Base-by-base conservation (phyloP, 2,888 invertebrate species). In the Chrysolina haemoptera region DNA sequence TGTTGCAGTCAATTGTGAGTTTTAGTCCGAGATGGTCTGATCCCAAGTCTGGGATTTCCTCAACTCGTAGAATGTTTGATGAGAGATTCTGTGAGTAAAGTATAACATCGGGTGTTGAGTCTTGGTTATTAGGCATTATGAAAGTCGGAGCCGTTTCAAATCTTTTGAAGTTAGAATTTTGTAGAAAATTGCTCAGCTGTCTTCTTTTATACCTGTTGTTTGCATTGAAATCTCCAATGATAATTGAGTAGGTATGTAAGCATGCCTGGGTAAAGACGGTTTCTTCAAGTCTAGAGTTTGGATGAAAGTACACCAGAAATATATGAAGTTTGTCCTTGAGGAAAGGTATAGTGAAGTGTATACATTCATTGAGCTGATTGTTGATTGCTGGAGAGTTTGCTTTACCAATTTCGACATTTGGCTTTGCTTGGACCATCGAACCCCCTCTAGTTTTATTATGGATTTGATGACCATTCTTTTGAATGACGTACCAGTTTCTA, bases 371-470 rank as follows among this genome's bases (percentile, higher is more conserved):
- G 8, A n/a, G n/a, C 2, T 2, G 6, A 16, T 50, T 1, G 6
- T 50, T 50, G 48, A 50, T 50, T n/a, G 48, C 48, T 50, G 48
- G 48, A 50, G 48, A n/a, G 16, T 50, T 50, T 50, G 48, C 16
- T 16, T 50, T 50, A n/a, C 16, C 16, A n/a, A 16, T 16, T 50
- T 16, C n/a, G n/a, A 50, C 1, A 4, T 16, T 14, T 14, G 48
- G 16, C n/a, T 50, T 14, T 50, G 48, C 48, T 50, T 50, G 48
- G n/a, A 16, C 48, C 48, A 50, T 8, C 1, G 16, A 50, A 6
- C 12, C 43, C 8, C 43, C 43, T 12, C 43, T 43, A 12, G 43
- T 12, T 12, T 12, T 43, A 12, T 43, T 43, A 12, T 43, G 43
- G 9, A 43, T 43, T 43, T 43, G 43, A 43, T 43, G 9, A 9